Evolutionary conservation across 2,888 invertebrate species (phyloP), one percentile per base, ranked within the genome.

Genomic region (Hyposoter dolosus): DNA sequence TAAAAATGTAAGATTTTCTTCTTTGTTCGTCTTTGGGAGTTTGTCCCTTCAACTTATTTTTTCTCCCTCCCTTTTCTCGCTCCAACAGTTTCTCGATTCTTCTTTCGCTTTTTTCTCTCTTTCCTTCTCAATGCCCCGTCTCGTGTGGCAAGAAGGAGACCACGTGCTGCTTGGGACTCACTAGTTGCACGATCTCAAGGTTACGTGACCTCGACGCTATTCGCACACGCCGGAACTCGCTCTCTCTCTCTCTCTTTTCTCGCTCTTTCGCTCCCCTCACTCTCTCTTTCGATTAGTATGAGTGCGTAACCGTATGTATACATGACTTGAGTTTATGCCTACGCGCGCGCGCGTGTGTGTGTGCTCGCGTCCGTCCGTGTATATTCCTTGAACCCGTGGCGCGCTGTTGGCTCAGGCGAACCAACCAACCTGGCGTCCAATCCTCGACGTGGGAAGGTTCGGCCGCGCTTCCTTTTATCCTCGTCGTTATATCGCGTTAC

Each of bases 141-240:
- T 69, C 68, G 47, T 43, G 65, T 43, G 65, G 74, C 66, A 68
- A 50, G 50, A 60, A 65, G 17, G 40, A 40, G 40, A 84, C 87
- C 87, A 85, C 85, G 84, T 86, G 88, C 83, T 82, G 68, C 56
- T 76, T 32, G 85, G 85, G 88, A 84, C 87, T 87, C 89, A 90
- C 90, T 90, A 89, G 90, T 90, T 90, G 90, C 89, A 87, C 90
- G 85, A 88, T 90, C 89, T 89, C 90, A 90, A 91, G 90, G 90
- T 90, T 90, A 87, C 87, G 86, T 82, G 85, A 84, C 86, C 85
- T 86, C 81, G 81, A 75, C 66, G 80, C 81, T 86, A 83, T 78
- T 72, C 86, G 81, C 81, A 74, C 72, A 76, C 76, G 68, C 75
- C 56, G 66, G 19, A 9, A 32, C 32, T 66, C 80, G 65, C 72